Percentiles rank a stretch among this genome's conserved stretches.
These are phyloP conservation scores for Philopedon plagiatum DNA, from an alignment of 2,888 invertebrate species.

Conservation along the genomic window DNA sequence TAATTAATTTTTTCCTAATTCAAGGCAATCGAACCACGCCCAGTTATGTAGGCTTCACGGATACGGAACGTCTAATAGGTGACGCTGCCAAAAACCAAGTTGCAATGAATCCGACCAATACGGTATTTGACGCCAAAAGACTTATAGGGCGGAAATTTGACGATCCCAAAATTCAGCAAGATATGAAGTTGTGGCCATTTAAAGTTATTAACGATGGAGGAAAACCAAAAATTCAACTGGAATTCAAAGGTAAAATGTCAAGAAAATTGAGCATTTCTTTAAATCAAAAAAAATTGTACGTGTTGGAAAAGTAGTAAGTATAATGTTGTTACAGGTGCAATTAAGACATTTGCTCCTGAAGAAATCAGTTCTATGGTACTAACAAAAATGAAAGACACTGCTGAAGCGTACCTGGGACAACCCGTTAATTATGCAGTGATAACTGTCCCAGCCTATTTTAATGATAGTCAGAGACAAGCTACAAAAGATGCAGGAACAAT, in stretches of 20 bases:
- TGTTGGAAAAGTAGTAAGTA: too few species aligned
- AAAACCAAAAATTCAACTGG: slow-evolving; percentile 78
- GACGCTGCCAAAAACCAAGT: slow-evolving; percentile 79
- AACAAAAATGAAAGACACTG: slow-evolving; percentile 62
- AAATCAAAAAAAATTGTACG: too few species aligned
- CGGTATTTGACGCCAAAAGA: slow-evolving; percentile 79
- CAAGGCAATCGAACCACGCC: slow-evolving; percentile 80
- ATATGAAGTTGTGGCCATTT: slow-evolving; percentile 89
- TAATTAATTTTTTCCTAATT: too few species aligned
- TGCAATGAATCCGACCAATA: slow-evolving; percentile 79
- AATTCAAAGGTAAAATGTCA: slow-evolving; percentile 73
- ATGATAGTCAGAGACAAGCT: slow-evolving; percentile 81
- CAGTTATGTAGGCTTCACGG: slow-evolving; percentile 80
- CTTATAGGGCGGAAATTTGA: slow-evolving; percentile 84
- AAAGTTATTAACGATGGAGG: slow-evolving; percentile 76
- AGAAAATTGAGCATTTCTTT: too few species aligned
- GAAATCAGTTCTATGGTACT: slow-evolving; percentile 79
- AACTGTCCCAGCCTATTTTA: slow-evolving; percentile 62
- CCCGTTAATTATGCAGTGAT: slow-evolving; percentile 71
- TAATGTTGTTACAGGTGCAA: slow-evolving; percentile 69
- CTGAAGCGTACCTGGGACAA: slow-evolving; percentile 67
- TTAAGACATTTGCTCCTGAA: slow-evolving; percentile 77
- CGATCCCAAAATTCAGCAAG: slow-evolving; percentile 81
- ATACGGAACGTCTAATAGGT: slow-evolving; percentile 76
- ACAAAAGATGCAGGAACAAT: slow-evolving; percentile 81